Percentiles rank a stretch among this genome's conserved stretches.
Evolutionary conservation across 1,140 invertebrate species (phyloP).

Genomic region (Drosophila teissieri): DNA sequence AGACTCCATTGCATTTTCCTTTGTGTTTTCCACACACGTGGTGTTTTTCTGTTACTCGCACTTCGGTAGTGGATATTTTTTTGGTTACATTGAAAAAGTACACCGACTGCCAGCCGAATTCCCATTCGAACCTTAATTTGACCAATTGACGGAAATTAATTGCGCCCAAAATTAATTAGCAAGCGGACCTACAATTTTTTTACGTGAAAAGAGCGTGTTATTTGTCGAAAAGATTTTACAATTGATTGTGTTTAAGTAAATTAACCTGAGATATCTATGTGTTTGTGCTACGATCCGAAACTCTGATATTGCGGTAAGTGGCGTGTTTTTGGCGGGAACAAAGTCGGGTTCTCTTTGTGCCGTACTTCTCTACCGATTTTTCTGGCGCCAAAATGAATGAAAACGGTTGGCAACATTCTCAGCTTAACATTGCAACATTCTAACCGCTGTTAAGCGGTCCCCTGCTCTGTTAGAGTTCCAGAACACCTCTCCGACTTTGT

Average conservation of each 20-base stretch:
- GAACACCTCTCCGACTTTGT: slow-evolving; percentile 24
- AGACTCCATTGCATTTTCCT: slow-evolving; percentile 23
- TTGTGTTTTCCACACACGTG: slow-evolving; percentile 66
- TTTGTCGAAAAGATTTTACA: slow-evolving; percentile 59
- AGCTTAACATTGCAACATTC: not conserved
- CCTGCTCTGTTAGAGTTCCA: not conserved
- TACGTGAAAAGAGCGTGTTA: slow-evolving; percentile 61
- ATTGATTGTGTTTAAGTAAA: slow-evolving; percentile 62
- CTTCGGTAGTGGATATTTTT: slow-evolving; percentile 68
- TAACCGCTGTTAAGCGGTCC: slow-evolving; percentile 1
- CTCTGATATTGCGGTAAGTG: slow-evolving; percentile 60
- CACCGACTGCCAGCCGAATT: slow-evolving; percentile 51
- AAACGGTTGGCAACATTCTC: slow-evolving; percentile 32
- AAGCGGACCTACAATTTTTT: slow-evolving; percentile 44
- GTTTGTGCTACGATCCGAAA: slow-evolving; percentile 43
- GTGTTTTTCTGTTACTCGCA: slow-evolving; percentile 58
- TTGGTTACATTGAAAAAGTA: slow-evolving; percentile 54
- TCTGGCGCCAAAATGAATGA: slow-evolving; percentile 52
- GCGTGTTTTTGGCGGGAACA: slow-evolving; percentile 54
- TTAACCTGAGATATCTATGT: slow-evolving; percentile 42
- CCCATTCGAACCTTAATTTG: slow-evolving; percentile 44
- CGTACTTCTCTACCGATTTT: slow-evolving; percentile 13
- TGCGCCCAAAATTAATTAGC: slow-evolving; percentile 44
- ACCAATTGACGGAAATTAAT: slow-evolving; percentile 74
- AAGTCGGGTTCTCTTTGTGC: slow-evolving; percentile 7